Evolutionary conservation across 2,797 vertebrate species (phyloP).

Genomic region (Rhodeus uyekii): DNA sequence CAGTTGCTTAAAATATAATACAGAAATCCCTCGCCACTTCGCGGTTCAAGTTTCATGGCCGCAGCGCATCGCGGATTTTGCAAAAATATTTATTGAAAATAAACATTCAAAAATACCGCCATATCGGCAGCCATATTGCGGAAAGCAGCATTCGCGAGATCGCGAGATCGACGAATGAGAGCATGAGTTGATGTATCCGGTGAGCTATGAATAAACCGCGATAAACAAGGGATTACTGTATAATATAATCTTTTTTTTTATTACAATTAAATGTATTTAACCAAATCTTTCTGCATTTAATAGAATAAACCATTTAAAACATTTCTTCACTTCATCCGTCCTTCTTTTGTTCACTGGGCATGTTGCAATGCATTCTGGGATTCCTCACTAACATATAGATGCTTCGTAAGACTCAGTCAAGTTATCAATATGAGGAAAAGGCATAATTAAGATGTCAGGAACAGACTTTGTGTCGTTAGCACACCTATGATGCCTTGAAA

Average conservation of each 20-base stretch:
- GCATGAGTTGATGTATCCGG: no score
- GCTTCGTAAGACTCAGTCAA: neutral
- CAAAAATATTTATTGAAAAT: no score
- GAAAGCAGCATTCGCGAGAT: no score
- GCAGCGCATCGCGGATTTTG: no score
- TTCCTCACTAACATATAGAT: neutral
- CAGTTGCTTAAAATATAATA: neutral
- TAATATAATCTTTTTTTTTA: neutral
- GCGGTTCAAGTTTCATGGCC: no score
- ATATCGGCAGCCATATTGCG: no score
- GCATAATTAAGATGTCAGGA: neutral
- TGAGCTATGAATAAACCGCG: no score
- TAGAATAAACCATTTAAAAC: neutral
- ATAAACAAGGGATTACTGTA: no score
- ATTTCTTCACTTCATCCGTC: neutral
- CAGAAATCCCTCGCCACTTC: no score
- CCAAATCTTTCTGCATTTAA: neutral
- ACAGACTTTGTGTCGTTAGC: neutral
- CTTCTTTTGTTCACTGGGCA: neutral
- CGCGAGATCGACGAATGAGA: no score
- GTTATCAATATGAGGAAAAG: neutral
- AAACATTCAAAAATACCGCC: no score
- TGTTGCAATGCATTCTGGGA: neutral
- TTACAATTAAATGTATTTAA: neutral
- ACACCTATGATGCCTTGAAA: neutral